phyloP scores from a whole-genome alignment of 2,797 vertebrate species.

The Microcaecilia unicolor region DNA sequence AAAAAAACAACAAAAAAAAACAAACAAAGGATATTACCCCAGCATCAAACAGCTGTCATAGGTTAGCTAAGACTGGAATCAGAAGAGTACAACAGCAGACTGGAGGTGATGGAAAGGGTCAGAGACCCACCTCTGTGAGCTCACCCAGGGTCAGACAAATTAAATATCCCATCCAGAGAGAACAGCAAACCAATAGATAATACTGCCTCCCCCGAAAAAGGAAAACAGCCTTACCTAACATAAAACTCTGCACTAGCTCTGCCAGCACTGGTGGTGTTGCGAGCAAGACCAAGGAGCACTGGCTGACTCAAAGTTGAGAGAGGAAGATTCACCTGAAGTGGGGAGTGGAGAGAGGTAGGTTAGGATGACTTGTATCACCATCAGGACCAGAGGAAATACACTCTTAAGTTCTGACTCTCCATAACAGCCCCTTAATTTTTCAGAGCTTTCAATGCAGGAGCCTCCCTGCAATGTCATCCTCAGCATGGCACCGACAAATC shows the following conservation, averaged over 20 bases:
- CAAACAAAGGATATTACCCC: too few relatives aligned
- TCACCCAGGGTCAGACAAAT: too few relatives aligned
- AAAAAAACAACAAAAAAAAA: too few relatives aligned
- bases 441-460: too few relatives aligned
- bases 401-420: background rate
- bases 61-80: too few relatives aligned
- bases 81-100: too few relatives aligned
- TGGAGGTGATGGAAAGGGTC: background rate
- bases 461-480: too few relatives aligned
- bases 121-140: background rate
- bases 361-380: too few relatives aligned
- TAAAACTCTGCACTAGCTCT: slow-evolving; percentile 81
- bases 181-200: background rate
- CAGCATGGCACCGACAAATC: too few relatives aligned
- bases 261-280: slow-evolving; percentile 79
- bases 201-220: background rate
- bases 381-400: too few relatives aligned
- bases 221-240: slow-evolving; percentile 76
- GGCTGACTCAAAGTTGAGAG: slow-evolving; percentile 60
- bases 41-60: too few relatives aligned
- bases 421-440: background rate
- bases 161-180: too few relatives aligned
- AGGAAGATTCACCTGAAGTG: slow-evolving; percentile 77
- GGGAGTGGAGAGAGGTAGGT: background rate
- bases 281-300: slow-evolving; percentile 68